Base-by-base conservation (phyloP, 2,113 vertebrate species). In the Centropus bengalensis region DNA sequence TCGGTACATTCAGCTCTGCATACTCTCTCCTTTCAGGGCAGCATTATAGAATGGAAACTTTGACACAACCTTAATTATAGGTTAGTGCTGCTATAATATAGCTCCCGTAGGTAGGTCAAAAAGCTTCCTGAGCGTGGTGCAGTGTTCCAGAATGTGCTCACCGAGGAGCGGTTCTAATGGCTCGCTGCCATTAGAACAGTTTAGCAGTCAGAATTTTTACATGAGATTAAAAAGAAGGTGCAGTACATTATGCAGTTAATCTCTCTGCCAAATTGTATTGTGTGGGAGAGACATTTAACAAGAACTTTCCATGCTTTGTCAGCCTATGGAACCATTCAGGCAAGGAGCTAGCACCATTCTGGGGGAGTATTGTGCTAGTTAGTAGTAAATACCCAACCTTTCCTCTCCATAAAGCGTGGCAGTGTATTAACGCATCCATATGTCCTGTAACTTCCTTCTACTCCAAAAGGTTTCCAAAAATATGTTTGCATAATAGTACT, bases 31-130 rank as follows among this genome's bases (percentile, higher is more conserved):
- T 82, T 17, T 2, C 58, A 58, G 58, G 42, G 68, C 17, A 15
- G 33, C 30, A 15, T 87, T 91, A 38, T 10, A 47, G 40, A 8
- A 63, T 73, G 86, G 95, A 92, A 96, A 69, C 67, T 93, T 13
- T 62, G 71, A 55, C 70, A 24, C 6, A 38, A 14, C 8, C 63
- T 91, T 83, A 95, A 95, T 96, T 79, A 66, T 58, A 94, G 87
- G 30, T 36, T 92, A 54, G 33, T 2, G 62, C 24, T 32, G 89
- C 74, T 44, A 8, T 77, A 92, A 75, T 54, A 44, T 8, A 84
- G 9, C 5, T 80, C 54, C 64, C 62, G 90, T 68, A 42, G 68
- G 44, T 70, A 84, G 91, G 66, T 52, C 87, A 86, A 30, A 85
- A 89, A 58, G 33, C 64, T 92, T 84, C 71, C 89, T 36, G n/a